These are phyloP conservation scores for Hanleya hanleyi DNA, from an alignment of 2,888 invertebrate genomes.

Conservation along the genomic window DNA sequence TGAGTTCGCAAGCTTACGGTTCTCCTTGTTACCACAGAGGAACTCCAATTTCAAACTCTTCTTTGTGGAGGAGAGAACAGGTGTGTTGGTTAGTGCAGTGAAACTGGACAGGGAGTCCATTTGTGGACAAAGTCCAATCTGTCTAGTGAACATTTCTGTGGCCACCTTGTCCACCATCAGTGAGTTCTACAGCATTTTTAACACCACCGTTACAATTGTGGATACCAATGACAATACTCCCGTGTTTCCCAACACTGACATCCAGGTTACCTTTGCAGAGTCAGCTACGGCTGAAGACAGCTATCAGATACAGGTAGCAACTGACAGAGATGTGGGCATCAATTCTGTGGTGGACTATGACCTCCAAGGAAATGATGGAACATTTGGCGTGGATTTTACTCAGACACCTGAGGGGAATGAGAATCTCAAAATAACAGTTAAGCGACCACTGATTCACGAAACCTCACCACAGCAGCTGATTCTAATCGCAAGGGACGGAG, in stretches of 20 bases:
- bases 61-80: neutral
- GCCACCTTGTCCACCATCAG: neutral
- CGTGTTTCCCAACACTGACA: neutral
- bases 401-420: neutral
- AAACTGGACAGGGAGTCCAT: neutral
- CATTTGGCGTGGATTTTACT: neutral
- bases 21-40: conserved; percentile 1
- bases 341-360: neutral
- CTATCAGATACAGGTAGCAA: neutral
- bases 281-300: neutral
- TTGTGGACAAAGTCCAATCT: conserved; percentile 1
- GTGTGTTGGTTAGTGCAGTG: neutral
- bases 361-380: conserved; percentile 2
- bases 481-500: neutral
- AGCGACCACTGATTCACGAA: neutral
- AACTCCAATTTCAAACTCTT: neutral
- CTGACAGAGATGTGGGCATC: neutral
- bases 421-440: neutral
- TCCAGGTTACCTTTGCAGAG: neutral
- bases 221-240: conserved; percentile 6
- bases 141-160: neutral
- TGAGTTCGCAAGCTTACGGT: neutral
- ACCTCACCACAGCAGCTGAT: neutral
- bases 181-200: neutral
- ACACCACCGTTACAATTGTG: neutral